A percentile compares a stretch with the other conserved stretches of the same genome.
Evolutionary conservation across 1,140 invertebrate species (phyloP).

Genomic region (Bombus haemorrhoidalis): DNA sequence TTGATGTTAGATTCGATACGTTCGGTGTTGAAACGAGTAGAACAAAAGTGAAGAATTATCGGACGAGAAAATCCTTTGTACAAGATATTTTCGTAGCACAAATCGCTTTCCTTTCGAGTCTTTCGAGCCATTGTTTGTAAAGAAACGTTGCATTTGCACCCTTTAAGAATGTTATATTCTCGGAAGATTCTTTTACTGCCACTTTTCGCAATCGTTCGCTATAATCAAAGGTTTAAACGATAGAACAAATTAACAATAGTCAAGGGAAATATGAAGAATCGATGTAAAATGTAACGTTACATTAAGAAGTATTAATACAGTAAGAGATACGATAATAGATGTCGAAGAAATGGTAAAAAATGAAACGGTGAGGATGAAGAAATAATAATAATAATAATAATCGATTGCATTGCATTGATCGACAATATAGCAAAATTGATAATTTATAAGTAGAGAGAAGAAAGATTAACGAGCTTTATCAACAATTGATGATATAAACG

Average conservation of each 20-base stretch:
- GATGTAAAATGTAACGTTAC: slow-evolving; percentile 50
- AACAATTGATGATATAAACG: too few species aligned
- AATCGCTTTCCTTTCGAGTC: neutral
- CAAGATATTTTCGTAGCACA: neutral
- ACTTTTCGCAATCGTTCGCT: slow-evolving; percentile 56
- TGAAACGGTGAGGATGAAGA: neutral
- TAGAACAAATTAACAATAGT: slow-evolving; percentile 54
- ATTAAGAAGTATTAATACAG: slow-evolving; percentile 58
- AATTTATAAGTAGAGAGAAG: slow-evolving; percentile 61
- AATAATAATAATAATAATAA: slow-evolving; percentile 51
- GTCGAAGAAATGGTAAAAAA: slow-evolving; percentile 12
- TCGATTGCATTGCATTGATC: slow-evolving; percentile 72
- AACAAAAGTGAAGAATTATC: neutral
- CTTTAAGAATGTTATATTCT: slow-evolving; percentile 49
- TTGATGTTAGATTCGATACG: neutral
- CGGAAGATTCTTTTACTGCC: slow-evolving; percentile 62
- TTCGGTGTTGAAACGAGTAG: neutral
- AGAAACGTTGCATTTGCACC: slow-evolving; percentile 45
- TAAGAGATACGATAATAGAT: slow-evolving; percentile 46
- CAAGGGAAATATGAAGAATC: slow-evolving; percentile 18
- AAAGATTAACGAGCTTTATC: slow-evolving; percentile 28
- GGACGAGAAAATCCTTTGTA: too few species aligned
- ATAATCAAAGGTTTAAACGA: slow-evolving; percentile 60
- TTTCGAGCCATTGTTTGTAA: neutral
- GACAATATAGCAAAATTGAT: slow-evolving; percentile 75